A percentile compares a stretch with the other conserved stretches of the same genome.
Conservation (phyloP, 2,888 invertebrate genomes). For the Coremacera marginata region DNA sequence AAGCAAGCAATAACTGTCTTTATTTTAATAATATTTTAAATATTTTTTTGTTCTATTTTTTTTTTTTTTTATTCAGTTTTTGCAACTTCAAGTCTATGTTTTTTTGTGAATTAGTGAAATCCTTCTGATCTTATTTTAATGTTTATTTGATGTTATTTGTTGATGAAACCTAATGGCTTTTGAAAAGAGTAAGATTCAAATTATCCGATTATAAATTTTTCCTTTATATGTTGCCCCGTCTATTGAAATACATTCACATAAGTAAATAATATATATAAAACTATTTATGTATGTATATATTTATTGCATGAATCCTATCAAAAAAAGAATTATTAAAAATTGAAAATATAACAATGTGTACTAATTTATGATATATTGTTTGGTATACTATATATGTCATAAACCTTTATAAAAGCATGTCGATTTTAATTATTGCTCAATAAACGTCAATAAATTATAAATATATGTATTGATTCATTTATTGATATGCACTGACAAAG, state of each 20-base stretch:
- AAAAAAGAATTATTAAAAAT: not conserved
- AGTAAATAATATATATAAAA: not conserved
- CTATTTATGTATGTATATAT: no score
- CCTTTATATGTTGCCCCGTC: not conserved
- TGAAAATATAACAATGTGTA: no score
- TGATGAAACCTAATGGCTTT: not conserved
- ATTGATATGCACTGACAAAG: not conserved
- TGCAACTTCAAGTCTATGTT: no score
- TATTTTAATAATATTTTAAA: not conserved
- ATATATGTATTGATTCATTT: not conserved
- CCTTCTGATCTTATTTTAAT: not conserved
- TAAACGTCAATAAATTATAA: not conserved
- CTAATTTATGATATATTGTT: not conserved
- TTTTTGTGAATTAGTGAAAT: not conserved
- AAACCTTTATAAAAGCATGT: no score
- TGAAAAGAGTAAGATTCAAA: not conserved
- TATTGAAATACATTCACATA: slow-evolving; percentile 13
- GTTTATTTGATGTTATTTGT: not conserved
- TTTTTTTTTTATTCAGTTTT: not conserved
- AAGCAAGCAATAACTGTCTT: not conserved
- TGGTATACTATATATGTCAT: not conserved
- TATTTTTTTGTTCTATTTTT: not conserved
- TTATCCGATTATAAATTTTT: not conserved
- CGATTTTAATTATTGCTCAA: no score
- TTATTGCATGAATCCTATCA: not conserved